phyloP scores from a whole-genome alignment of 2,888 invertebrate genomes.

The Imbricaverruca yamaguchii region DNA sequence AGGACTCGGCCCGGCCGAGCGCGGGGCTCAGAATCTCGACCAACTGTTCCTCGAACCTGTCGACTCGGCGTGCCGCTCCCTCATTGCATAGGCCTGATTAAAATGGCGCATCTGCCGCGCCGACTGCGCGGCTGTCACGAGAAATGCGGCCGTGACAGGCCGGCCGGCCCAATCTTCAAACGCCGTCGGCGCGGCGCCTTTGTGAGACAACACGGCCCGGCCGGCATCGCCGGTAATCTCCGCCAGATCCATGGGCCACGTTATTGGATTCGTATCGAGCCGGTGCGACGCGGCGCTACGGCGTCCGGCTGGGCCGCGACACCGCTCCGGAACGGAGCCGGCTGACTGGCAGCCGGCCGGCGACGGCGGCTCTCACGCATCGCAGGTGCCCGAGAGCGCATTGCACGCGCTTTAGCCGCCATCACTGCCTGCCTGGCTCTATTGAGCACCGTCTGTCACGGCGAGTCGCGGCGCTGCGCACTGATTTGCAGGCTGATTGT shows the following conservation, averaged over 20 bases:
- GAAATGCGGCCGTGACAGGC: neutral
- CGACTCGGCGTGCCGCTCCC: no score
- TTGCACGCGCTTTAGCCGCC: no score
- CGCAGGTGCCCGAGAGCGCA: no score
- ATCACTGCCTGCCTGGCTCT: no score
- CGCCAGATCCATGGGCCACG: neutral
- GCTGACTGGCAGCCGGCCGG: neutral
- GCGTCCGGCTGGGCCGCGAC: neutral
- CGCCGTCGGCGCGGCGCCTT: neutral
- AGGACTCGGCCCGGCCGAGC: no score
- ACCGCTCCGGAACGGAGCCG: no score
- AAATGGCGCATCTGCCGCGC: neutral
- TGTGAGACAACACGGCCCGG: neutral
- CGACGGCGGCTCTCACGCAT: neutral
- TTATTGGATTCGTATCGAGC: constrained; percentile 3
- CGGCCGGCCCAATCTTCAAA: neutral
- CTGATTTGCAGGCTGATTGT: neutral
- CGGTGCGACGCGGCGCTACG: neutral
- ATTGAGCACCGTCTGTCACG: no score
- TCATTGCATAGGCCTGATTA: neutral
- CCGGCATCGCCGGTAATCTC: neutral
- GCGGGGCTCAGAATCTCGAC: no score
- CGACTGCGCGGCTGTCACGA: neutral
- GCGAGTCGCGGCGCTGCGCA: neutral
- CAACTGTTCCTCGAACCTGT: no score